Percentiles rank a stretch among this genome's conserved stretches.
phyloP scores from a whole-genome alignment of 2,797 vertebrate genomes.

The Cirrhinus molitorella region DNA sequence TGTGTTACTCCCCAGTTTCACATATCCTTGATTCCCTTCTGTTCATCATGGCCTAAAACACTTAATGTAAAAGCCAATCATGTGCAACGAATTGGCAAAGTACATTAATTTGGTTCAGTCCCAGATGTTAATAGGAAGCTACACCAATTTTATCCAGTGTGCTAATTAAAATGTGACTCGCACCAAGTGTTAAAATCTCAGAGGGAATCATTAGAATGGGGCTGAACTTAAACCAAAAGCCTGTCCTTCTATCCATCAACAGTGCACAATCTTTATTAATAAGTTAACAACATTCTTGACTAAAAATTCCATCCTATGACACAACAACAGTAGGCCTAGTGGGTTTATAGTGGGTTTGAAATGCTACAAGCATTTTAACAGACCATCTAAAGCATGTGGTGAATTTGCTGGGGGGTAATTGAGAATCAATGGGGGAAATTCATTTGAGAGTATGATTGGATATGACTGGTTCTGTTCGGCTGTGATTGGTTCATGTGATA shows the following conservation, averaged over 20 bases:
- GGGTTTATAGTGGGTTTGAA: too few species aligned
- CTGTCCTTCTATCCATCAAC: not conserved
- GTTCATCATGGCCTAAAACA: not conserved
- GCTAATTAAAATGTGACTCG: conserved; percentile 48
- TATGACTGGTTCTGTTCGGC: too few species aligned
- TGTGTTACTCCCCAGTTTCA: not conserved
- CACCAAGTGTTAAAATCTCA: conserved; percentile 32
- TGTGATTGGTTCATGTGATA: too few species aligned
- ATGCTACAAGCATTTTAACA: too few species aligned
- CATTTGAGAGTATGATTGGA: too few species aligned
- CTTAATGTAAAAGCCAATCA: conserved; percentile 9
- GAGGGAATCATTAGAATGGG: conserved; percentile 24
- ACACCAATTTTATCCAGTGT: conserved; percentile 18
- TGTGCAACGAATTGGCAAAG: conserved; percentile 15
- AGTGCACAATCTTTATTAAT: too few species aligned
- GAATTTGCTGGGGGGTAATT: too few species aligned
- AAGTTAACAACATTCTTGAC: too few species aligned
- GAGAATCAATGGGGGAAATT: too few species aligned
- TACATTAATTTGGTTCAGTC: conserved; percentile 36
- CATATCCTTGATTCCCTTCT: not conserved
- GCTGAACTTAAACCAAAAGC: conserved; percentile 27
- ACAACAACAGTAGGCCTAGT: too few species aligned
- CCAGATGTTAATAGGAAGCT: conserved; percentile 55
- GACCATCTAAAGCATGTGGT: too few species aligned
- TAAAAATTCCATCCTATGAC: too few species aligned